Conservation (phyloP, 1,140 invertebrate species). For the Ectropis grisescens region DNA sequence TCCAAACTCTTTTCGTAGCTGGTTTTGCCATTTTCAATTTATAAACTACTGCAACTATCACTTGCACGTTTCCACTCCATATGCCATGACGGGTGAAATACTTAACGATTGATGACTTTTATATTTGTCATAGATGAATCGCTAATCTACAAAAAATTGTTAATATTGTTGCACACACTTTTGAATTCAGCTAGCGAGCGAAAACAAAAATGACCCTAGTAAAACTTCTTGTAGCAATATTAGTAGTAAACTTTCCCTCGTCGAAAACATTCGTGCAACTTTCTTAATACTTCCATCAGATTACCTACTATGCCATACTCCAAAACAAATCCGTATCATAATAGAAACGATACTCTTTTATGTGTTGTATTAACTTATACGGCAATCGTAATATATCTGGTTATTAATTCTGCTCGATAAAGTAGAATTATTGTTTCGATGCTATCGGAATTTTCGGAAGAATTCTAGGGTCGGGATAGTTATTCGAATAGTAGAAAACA, state of each 20-base stretch:
- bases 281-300: conserved; percentile 58
- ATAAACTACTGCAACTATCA: too few relatives aligned
- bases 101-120: too few relatives aligned
- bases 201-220: conserved; percentile 1
- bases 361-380: conserved; percentile 51
- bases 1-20: too few relatives aligned
- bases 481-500: too few relatives aligned
- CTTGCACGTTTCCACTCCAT: too few relatives aligned
- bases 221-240: conserved; percentile 54
- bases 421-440: conserved; percentile 30
- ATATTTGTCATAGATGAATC: too few relatives aligned
- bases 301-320: conserved; percentile 40
- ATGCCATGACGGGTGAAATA: too few relatives aligned
- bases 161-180: too few relatives aligned
- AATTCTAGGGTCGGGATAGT: too few relatives aligned
- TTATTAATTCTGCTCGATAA: conserved; percentile 62
- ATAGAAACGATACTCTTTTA: conserved; percentile 41
- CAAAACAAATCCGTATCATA: conserved; percentile 49
- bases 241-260: conserved; percentile 33
- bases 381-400: conserved; percentile 30
- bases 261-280: conserved; percentile 57
- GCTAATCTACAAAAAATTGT: too few relatives aligned
- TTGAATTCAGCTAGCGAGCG: too few relatives aligned
- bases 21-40: too few relatives aligned
- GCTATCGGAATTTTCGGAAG: conserved; percentile 27